A percentile compares a stretch with the other conserved stretches of the same genome.
phyloP scores from a whole-genome alignment of 35 echinoderm and acorn worm species.

The Patiria miniata region DNA sequence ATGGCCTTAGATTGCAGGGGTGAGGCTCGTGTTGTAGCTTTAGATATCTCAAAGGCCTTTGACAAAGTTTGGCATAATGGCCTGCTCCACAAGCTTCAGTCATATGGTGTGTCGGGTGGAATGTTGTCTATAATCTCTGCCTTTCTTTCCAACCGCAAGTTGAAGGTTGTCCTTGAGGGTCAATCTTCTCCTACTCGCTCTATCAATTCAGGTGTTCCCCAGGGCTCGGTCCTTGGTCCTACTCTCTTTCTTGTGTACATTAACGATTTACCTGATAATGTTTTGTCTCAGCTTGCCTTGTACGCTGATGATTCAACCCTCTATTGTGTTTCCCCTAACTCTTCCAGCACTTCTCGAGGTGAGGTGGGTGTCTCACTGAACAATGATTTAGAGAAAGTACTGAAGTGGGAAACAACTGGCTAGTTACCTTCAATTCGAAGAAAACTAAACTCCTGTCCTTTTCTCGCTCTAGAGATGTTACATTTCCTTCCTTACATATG shows the following conservation, averaged over 20 bases:
- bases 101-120: too few relatives aligned
- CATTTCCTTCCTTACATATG: not conserved
- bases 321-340: not conserved
- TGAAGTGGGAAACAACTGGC: not conserved
- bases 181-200: conserved; percentile 3
- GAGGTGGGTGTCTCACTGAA: not conserved
- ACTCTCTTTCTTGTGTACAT: not conserved
- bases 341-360: not conserved
- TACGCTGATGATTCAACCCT: not conserved
- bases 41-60: not conserved
- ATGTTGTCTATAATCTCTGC: not conserved
- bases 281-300: not conserved
- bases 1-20: not conserved
- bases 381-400: not conserved
- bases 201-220: too few relatives aligned
- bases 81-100: not conserved
- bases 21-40: not conserved
- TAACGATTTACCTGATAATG: not conserved
- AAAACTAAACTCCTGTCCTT: not conserved
- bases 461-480: not conserved
- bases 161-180: not conserved
- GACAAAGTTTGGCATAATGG: too few relatives aligned
- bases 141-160: not conserved
- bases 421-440: not conserved
- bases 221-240: too few relatives aligned